Base-by-base conservation (phyloP, 2,113 vertebrate genomes). In the Peromyscus californicus region DNA sequence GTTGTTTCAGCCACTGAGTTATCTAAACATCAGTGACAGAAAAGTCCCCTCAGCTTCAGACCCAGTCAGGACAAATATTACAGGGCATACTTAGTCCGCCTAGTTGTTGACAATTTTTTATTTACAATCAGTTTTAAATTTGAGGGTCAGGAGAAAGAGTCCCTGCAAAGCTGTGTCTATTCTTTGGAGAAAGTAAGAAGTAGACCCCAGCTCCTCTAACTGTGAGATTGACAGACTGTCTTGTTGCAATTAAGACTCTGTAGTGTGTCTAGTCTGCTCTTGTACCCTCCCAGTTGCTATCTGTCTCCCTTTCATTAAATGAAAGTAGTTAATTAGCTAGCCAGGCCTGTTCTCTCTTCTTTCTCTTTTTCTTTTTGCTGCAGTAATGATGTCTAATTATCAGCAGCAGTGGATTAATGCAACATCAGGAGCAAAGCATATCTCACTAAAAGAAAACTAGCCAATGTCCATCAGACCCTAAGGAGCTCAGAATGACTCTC, bases 301-400 rank as follows among this genome's bases (percentile, higher is more conserved):
- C 98, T 98, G 98, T 97, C 98, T 98, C 98, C 98, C 98, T 98
- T 99, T 99, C 98, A 98, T 98, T 99, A 98, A 98, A 98, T 98
- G 98, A 98, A 99, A 98, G 98, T 98, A 99, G 98, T 98, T 99
- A 99, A 99, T 99, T 99, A 99, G 98, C 98, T 48, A 48, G 45
- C 98, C 95, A 97, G 98, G 99, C 98, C 98, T 98, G 98, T 99
- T 98, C 99, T 98, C 98, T 98, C 98, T 97, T 98, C 98, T 99
- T 97, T 98, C 98, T 98, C 98, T 98, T 97, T 98, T 97, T 98
- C 97, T 98, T 98, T 98, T 98, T 90, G 83, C 98, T 98, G 98
- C 96, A 98, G 98, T 99, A 99, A 99, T 99, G 98, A 99, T 98
- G 98, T 98, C 99, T 99, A 99, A 99, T 99, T 99, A 99, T 98